Base-by-base conservation (phyloP, 2,113 vertebrate species). In the Hippocampus guttulatus region DNA sequence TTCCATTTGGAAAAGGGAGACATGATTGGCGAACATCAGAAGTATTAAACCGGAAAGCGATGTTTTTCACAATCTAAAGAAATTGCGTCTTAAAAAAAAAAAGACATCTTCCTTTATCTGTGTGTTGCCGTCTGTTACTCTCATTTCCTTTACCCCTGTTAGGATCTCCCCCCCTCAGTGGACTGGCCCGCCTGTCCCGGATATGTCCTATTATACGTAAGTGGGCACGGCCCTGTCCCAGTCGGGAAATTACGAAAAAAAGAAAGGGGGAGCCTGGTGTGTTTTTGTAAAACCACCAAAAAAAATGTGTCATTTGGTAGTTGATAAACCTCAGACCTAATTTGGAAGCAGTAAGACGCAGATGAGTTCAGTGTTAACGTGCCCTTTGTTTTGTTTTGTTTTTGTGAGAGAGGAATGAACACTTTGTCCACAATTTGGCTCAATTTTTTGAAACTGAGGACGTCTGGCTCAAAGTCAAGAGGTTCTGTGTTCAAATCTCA, bases 161-260 rank as follows among this genome's bases (percentile, higher is more conserved):
- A 92, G 91, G 88, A 91, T 91, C 80, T 89, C 90, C 63, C 87
- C 90, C 88, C 83, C 88, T 73, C 90, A 89, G 30, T 91, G 91
- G 91, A 64, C 79, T 67, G 85, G 84, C 75, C 86, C 88, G 54
- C 72, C 88, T 75, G 0, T 57, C 74, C 89, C 80, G 75, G 91
- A 92, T 81, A 85, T 88, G 87, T 87, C 88, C 66, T 91, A 87
- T 84, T 91, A 89, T 88, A 86, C 86, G 91, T 92, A 91, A 91
- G 90, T 91, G 81, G 75, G 69, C 78, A 74, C 71, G 80, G 72
- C 77, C 72, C 77, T 71, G 67, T 84, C 71, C 72, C 69, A 62
- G 5, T 69, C 64, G 78, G 57, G 57, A 75, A 70, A 45, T 68
- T 68, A 77, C 77, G 60, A 72, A 57, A 74, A 61, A 40, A 27